Evolutionary conservation across 92 coral and sea anemone species (phyloP), one percentile per base, ranked within the genome.

Genomic region (Isaurus tuberculatus): DNA sequence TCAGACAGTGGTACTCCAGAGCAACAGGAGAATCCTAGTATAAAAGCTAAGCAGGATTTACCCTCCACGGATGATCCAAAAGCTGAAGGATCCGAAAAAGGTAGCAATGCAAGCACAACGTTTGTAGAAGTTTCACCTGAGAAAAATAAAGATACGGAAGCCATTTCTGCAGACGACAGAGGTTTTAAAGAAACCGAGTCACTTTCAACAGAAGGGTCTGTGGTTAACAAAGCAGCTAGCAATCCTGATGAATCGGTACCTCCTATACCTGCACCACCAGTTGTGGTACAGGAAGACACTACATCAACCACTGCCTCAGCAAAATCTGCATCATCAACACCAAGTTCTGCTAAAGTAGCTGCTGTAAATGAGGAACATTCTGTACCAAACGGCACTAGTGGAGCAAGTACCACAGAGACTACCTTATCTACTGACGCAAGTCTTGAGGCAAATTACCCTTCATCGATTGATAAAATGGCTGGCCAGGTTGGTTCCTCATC

Each of bases 331-430:
- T 16, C 79, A 37, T 84, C 85, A 11, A 46, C 84, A 19, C 29
- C 55, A 22, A 86, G 73, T 22, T 87, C 75, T 72, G 51, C 85
- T 9, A 58, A 70, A 19, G 78, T 87, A 70, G 88, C 84, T 53
- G 66, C 72, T 46, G 83, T 84, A 23, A 93, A 86, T 69, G 94
- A 81, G 0, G 73, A 73, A 20, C 69, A 73, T 8, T 57, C 92
- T 2, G 77, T 85, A 65, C 75, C 86, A 20, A 80, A 86, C 30
- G 75, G 33, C 66, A 48, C 83, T 14, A 83, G 75, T 30, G 86
- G 70, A 49, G 72, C 36, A 49, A 13, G 73, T 4, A 79, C 37
- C 15, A 20, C 68, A 11, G 82, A 77, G 1, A 53, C 40, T 22
- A 46, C 70, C 8, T 26, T 64, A 36, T 17, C 22, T 20, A n/a